A percentile compares a stretch with the other conserved stretches of the same genome.
Conservation (phyloP, 2,113 vertebrate species). For the Ciconia stormi region DNA sequence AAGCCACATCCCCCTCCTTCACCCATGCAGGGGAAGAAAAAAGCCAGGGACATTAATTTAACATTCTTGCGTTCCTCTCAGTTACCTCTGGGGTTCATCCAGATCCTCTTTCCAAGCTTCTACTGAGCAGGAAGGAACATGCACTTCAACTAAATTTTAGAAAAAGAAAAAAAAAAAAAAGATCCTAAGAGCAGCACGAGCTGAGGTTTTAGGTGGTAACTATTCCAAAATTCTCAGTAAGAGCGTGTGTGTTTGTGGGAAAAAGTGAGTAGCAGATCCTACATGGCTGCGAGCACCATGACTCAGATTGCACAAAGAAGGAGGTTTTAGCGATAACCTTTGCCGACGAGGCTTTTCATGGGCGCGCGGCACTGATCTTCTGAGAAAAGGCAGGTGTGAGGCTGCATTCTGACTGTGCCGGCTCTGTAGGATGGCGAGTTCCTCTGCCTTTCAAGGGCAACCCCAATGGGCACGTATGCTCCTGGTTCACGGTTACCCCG, state of each 20-base stretch:
- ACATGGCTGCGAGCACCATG: neutral
- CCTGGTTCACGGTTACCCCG: neutral
- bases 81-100: neutral
- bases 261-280: slow-evolving; percentile 22
- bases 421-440: neutral
- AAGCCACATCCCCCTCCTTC: slow-evolving; percentile 31
- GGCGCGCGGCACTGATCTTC: neutral
- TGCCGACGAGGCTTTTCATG: neutral
- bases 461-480: neutral
- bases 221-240: slow-evolving; percentile 54
- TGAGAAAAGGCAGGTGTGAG: slow-evolving; percentile 29
- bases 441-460: neutral
- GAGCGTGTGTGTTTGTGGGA: neutral
- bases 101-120: neutral
- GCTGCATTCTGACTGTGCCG: neutral
- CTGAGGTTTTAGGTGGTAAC: neutral
- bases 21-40: neutral
- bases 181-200: neutral
- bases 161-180: neutral
- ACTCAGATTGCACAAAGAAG: slow-evolving; percentile 9
- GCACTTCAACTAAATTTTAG: neutral
- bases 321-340: slow-evolving; percentile 19
- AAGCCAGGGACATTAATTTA: neutral
- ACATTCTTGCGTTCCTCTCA: neutral
- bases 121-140: neutral